Evolutionary conservation across 2,797 vertebrate genomes (phyloP), one percentile per base, ranked within the genome.

Genomic region (Bradypodion ventrale): DNA sequence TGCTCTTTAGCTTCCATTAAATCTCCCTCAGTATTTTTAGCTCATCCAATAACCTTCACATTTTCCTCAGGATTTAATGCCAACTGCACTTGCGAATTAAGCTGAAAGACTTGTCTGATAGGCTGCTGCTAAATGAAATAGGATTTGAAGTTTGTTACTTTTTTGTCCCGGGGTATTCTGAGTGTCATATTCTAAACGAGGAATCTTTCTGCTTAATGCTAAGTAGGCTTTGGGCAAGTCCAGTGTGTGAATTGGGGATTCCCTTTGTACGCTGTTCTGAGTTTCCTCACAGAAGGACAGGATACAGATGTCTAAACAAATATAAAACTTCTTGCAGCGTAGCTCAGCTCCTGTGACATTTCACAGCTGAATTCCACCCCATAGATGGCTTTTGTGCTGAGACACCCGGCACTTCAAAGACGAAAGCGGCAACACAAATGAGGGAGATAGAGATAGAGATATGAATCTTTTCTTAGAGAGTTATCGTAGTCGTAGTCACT

Each of bases 371-470:
- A 66, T 44, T 80, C 27, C 75, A 73, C 44, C 68, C 49, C 75
- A 35, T 21, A 46, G 35, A 76, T 27, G 37, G 91, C n/a, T 40
- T 80, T 9, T 65, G 29, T 82, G 12, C 79, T 78, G 21, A 88
- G 82, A 73, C 70, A 4, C 75, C 72, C 84, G 8, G 68, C 72
- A 68, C 82, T 79, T 83, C 87, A 75, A 85, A 27, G 25, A 21
- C 62, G 13, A 1, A 80, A 78, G 68, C 29, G 12, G 0, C 9
- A 19, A 19, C 10, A 5, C 29, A 44, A 75, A 40, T 19, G 69
- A 25, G 37, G 40, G 35, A 27, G 27, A 40, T 8, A 65, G 69
- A 70, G 69, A 23, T 16, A 19, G 68, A 2, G 68, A 1, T 10
- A 3, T 40, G 1, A 1, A 0, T 74, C 59, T 25, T 2, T 0